phyloP scores from a whole-genome alignment of 1,140 invertebrate species.

The Drosophila nigromelanica region DNA sequence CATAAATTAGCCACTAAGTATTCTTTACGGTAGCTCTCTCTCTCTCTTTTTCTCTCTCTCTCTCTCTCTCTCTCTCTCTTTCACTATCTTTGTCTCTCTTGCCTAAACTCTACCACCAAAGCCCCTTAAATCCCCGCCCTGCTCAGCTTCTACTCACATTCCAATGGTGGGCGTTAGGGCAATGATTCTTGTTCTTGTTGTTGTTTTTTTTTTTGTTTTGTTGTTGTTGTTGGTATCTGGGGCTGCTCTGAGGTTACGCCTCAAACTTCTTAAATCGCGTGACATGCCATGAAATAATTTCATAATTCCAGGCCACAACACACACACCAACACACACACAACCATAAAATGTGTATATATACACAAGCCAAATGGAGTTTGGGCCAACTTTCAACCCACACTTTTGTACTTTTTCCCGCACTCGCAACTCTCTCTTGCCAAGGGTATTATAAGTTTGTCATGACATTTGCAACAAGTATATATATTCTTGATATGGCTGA shows the following conservation, averaged over 20 bases:
- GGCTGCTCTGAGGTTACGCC: constrained; percentile 16
- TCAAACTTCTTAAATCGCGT: constrained; percentile 66
- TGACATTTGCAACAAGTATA: too few relatives aligned
- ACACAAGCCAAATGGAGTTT: constrained; percentile 26
- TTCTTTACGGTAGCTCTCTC: background rate
- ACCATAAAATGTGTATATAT: constrained; percentile 39
- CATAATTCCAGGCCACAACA: constrained; percentile 60
- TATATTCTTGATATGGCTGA: too few relatives aligned
- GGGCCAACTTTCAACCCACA: constrained; percentile 25
- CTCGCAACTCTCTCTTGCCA: constrained; percentile 24
- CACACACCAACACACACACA: constrained; percentile 6
- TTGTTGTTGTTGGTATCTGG: constrained; percentile 2
- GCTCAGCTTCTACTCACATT: background rate
- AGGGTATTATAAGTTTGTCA: too few relatives aligned
- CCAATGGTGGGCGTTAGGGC: background rate
- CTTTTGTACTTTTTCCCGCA: background rate
- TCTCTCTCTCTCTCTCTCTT: too few relatives aligned
- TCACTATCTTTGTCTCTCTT: background rate
- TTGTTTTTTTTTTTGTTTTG: constrained; percentile 5
- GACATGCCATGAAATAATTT: constrained; percentile 59
- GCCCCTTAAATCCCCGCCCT: background rate
- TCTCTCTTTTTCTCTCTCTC: background rate
- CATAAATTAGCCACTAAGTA: constrained; percentile 23
- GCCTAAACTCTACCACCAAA: background rate
- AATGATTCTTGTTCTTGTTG: background rate